Evolutionary conservation across 2,888 invertebrate species (phyloP).

Genomic region (Himalopsyche anomala): DNA sequence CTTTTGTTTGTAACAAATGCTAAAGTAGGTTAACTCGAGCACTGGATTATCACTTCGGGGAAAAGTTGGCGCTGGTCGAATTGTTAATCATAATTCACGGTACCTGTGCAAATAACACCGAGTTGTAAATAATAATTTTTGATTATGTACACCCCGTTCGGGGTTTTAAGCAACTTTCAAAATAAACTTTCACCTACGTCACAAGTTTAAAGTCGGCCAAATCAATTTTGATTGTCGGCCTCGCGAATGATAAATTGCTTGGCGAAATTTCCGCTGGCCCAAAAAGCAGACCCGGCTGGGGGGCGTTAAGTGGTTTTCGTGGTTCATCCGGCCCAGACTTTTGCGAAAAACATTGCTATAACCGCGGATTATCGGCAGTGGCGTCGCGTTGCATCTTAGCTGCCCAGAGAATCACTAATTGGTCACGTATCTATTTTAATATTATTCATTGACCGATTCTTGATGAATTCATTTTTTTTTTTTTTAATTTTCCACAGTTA

Average conservation of each 20-base stretch:
- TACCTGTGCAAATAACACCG: not conserved
- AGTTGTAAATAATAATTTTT: constrained; percentile 5
- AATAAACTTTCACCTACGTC: constrained; percentile 42
- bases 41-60: constrained; percentile 22
- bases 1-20: constrained; percentile 5
- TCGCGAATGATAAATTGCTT: constrained; percentile 37
- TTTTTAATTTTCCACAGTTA: too few relatives aligned
- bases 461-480: too few relatives aligned
- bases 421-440: too few relatives aligned
- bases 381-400: not conserved
- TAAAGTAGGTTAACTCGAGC: not conserved
- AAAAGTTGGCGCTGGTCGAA: not conserved
- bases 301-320: constrained; percentile 40
- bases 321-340: constrained; percentile 43
- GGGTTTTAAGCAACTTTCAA: not conserved
- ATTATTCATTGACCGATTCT: too few relatives aligned
- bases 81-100: constrained; percentile 2
- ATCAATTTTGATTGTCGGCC: constrained; percentile 39
- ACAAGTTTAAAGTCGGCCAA: constrained; percentile 40
- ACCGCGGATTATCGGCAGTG: constrained; percentile 31
- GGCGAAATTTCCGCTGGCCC: constrained; percentile 26
- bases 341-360: constrained; percentile 42
- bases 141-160: constrained; percentile 32
- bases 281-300: constrained; percentile 2
- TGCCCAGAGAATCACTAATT: not conserved